phyloP scores from a whole-genome alignment of 2,113 vertebrate genomes.

The Colinus virginianus region DNA sequence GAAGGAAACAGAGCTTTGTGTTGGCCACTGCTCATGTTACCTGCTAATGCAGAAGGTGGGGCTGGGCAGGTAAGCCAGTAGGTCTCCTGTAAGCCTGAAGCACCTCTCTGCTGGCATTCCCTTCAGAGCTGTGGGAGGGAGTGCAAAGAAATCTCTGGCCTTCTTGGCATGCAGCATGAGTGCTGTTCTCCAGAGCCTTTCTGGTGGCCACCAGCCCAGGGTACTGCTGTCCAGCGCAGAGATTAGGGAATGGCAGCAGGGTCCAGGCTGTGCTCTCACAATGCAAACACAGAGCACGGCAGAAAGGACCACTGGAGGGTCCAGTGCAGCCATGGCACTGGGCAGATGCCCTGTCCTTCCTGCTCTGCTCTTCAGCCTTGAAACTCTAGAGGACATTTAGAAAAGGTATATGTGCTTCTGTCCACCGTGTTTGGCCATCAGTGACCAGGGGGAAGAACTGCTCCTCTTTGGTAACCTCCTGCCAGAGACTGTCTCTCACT shows the following conservation, averaged over 20 bases:
- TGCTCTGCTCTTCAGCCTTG: neutral
- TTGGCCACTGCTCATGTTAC: neutral
- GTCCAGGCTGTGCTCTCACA: neutral
- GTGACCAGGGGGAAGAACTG: neutral
- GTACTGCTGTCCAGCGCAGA: neutral
- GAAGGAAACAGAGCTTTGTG: slow-evolving; percentile 12
- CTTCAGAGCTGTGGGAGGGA: neutral
- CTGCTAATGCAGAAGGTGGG: slow-evolving; percentile 19
- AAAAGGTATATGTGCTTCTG: neutral
- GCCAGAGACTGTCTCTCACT: neutral
- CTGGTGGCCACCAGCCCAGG: neutral
- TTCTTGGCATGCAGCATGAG: neutral
- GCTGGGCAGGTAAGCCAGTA: slow-evolving; percentile 21
- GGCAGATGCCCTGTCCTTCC: neutral
- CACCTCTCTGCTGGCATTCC: neutral
- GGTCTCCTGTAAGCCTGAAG: neutral
- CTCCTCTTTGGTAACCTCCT: neutral
- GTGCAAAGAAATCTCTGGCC: neutral
- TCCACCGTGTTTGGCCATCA: neutral
- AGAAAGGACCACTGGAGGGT: neutral
- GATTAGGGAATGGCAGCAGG: neutral
- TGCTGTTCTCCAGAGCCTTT: neutral
- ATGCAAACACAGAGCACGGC: neutral
- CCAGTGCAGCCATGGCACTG: neutral
- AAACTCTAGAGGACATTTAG: neutral